Base-by-base conservation (phyloP, 2,888 invertebrate species). In the Andrena praecox region DNA sequence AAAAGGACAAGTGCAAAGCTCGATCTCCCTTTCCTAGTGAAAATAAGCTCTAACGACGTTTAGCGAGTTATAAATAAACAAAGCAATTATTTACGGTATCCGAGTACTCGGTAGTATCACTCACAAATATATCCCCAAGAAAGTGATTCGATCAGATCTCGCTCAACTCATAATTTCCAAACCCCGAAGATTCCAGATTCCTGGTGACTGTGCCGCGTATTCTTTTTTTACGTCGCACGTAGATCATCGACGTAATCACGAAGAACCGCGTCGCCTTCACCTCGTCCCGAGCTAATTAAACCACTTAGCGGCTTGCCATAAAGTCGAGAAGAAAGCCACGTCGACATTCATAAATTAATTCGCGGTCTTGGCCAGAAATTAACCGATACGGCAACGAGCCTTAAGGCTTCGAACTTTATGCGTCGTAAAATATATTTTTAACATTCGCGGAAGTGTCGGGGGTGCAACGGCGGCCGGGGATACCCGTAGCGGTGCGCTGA, bases 281-380 rank as follows among this genome's bases (percentile, higher is more conserved):
- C 48, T 73, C 16, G 52, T 60, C 60, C 70, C 48, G 5, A n/a
- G 56, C 54, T 82, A 80, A 82, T 82, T 82, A 80, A 75, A 75
- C 80, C 82, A 75, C 70, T 82, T 67, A 75, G 68, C 76, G 76
- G 68, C 56, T 64, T 59, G 24, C 59, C 71, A 54, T 76, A 80
- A 82, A 76, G 33, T 81, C 24, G 33, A 60, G 31, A 76, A 68
- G 63, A 68, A 80, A 64, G 52, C n/a, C 52, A 12, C 52, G 20
- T 33, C 48, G 42, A 52, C 10, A 59, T 80, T 82, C 71, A 59
- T 75, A 80, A 82, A 82, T 80, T 82, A 76, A 82, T 80, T 76
- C 60, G 16, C 7, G 31, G 31, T 20, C 48, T n/a, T n/a, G 62
- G 67, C 8, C 29, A 48, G 80, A 50, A 80, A 80, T 66, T 75